Evolutionary conservation across 1,140 invertebrate genomes (phyloP).

Genomic region (Drosophila simulans): DNA sequence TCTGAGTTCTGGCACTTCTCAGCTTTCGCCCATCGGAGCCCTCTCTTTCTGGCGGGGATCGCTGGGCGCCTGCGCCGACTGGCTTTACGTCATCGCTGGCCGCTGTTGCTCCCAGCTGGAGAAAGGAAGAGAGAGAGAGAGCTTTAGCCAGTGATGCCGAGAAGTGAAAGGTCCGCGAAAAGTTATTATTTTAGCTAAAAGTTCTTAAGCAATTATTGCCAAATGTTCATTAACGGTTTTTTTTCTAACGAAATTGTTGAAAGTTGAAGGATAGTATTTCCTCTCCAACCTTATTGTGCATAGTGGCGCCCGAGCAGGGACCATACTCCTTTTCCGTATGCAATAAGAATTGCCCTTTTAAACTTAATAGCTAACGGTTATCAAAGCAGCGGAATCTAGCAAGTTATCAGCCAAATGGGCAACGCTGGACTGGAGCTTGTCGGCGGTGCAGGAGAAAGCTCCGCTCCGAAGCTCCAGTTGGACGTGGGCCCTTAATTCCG

Average conservation of each 20-base stretch:
- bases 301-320: too few species aligned
- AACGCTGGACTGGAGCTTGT: slow-evolving; percentile 17
- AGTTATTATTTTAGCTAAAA: too few species aligned
- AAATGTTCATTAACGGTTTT: too few species aligned
- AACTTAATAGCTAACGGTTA: too few species aligned
- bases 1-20: slow-evolving; percentile 77
- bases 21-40: slow-evolving; percentile 38
- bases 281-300: not conserved
- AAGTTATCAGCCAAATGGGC: slow-evolving; percentile 4
- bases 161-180: too few species aligned
- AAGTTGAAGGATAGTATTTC: not conserved
- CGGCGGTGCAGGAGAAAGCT: slow-evolving; percentile 47
- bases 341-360: too few species aligned
- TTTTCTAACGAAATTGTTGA: too few species aligned
- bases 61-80: slow-evolving; percentile 48
- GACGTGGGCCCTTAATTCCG: slow-evolving; percentile 50
- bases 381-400: not conserved
- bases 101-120: slow-evolving; percentile 41
- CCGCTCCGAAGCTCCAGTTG: slow-evolving; percentile 37
- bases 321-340: too few species aligned
- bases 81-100: slow-evolving; percentile 71
- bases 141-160: slow-evolving; percentile 17
- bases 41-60: slow-evolving; percentile 20
- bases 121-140: slow-evolving; percentile 17
- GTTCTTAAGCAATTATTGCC: not conserved